These are phyloP conservation scores for Cossypha polioptera DNA, from an alignment of 2,797 vertebrate genomes.

Conservation along the genomic window DNA sequence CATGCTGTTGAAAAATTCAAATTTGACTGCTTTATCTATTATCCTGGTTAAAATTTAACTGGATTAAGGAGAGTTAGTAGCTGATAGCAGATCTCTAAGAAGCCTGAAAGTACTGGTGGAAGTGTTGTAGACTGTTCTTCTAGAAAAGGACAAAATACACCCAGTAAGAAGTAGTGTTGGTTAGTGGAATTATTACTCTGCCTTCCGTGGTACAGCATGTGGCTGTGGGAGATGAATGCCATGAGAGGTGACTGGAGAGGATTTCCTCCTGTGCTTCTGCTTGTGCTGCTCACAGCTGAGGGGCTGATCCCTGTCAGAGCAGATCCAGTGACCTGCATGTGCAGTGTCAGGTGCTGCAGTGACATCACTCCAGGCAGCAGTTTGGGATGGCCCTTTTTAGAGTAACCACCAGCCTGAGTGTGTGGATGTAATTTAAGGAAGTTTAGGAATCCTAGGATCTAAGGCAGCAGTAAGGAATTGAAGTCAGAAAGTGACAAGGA, in stretches of 20 bases:
- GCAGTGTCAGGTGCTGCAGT: background rate
- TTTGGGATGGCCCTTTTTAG: background rate
- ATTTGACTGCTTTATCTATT: background rate
- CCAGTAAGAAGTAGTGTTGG: background rate
- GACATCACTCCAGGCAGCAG: background rate
- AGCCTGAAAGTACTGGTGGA: background rate
- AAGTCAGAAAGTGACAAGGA: background rate
- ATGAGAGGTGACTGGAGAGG: background rate
- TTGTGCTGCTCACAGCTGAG: background rate
- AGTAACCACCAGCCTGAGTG: background rate
- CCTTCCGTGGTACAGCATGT: accelerated
- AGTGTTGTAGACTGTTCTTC: background rate
- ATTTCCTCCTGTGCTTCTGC: background rate
- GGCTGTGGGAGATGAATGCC: background rate
- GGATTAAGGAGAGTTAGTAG: background rate
- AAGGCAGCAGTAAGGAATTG: background rate
- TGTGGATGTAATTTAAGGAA: background rate
- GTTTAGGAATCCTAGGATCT: background rate
- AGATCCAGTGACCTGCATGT: accelerated
- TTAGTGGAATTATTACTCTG: background rate
- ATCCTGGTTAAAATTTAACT: background rate
- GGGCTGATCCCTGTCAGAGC: background rate
- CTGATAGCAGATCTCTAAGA: background rate
- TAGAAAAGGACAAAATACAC: background rate
- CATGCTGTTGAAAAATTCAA: background rate